These are phyloP conservation scores for Steinernema khuongi DNA, from an alignment of 1,140 invertebrate species.

Conservation along the genomic window DNA sequence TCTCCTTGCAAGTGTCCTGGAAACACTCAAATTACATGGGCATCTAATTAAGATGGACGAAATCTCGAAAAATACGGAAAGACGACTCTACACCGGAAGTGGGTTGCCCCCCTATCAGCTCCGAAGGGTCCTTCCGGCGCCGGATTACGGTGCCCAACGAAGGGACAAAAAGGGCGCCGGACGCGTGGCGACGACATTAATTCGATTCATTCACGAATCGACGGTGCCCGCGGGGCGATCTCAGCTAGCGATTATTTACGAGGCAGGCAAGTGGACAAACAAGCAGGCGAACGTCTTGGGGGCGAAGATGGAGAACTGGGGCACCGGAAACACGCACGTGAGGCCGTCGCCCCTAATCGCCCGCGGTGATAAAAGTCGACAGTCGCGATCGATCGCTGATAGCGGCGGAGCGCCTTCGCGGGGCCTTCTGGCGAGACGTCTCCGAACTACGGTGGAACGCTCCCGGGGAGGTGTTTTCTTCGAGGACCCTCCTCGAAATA, in stretches of 20 bases:
- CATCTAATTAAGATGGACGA: no score
- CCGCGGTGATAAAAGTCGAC: constrained; percentile 1
- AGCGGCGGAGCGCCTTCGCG: background rate
- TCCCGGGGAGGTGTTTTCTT: no score
- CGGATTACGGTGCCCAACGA: constrained; percentile 3
- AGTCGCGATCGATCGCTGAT: background rate
- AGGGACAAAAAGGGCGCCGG: background rate
- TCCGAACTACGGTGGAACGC: no score
- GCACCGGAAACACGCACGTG: constrained; percentile 16
- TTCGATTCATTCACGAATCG: background rate
- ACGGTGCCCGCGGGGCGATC: background rate
- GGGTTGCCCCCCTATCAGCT: no score
- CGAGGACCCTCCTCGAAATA: no score
- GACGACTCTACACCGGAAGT: no score
- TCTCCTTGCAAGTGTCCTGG: no score
- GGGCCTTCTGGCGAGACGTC: no score
- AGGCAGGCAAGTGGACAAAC: background rate
- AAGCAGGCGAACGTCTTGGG: no score
- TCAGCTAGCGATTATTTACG: no score
- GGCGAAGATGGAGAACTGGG: background rate
- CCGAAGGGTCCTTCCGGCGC: background rate
- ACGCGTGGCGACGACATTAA: background rate
- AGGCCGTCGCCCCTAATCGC: constrained; percentile 7
- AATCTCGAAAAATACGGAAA: no score
- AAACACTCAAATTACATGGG: no score